These are phyloP conservation scores for Pegoplata infirma DNA, from an alignment of 2,888 invertebrate genomes.

Conservation along the genomic window DNA sequence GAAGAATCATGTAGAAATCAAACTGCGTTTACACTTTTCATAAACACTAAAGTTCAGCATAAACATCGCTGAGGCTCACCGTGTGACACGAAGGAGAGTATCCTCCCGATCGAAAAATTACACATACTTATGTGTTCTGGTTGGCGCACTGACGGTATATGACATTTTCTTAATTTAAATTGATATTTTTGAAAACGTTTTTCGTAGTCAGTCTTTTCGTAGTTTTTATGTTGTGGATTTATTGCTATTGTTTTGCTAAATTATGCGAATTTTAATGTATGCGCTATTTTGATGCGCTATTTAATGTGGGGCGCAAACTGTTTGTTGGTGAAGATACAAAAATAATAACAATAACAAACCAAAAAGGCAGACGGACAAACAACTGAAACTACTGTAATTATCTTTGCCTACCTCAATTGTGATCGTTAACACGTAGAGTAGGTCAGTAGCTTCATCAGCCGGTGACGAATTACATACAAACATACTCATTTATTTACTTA, in stretches of 20 bases:
- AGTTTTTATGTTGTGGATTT: too few species aligned
- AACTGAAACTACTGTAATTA: conserved; percentile 33
- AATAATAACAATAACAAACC: not conserved
- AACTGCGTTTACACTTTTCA: too few species aligned
- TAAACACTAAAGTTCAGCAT: too few species aligned
- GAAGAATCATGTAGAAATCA: too few species aligned
- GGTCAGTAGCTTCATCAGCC: conserved; percentile 46
- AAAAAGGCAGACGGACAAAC: not conserved
- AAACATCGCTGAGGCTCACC: too few species aligned
- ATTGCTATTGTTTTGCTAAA: not conserved
- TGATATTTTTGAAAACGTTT: too few species aligned
- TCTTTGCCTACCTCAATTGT: conserved; percentile 14
- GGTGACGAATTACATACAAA: conserved; percentile 10
- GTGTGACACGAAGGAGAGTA: too few species aligned
- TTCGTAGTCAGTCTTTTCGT: too few species aligned
- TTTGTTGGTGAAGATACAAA: not conserved
- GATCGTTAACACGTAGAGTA: conserved; percentile 51
- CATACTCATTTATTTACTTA: not conserved
- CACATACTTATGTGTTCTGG: too few species aligned
- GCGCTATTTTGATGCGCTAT: not conserved
- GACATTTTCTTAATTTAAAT: too few species aligned
- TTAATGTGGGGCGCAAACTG: not conserved
- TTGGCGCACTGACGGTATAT: too few species aligned
- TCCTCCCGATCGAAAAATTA: too few species aligned
- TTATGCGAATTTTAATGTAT: conserved; percentile 20